Percentiles rank a stretch among this genome's conserved stretches.
Conservation (phyloP, 2,888 invertebrate species). For the Dryobotodes eremita region DNA sequence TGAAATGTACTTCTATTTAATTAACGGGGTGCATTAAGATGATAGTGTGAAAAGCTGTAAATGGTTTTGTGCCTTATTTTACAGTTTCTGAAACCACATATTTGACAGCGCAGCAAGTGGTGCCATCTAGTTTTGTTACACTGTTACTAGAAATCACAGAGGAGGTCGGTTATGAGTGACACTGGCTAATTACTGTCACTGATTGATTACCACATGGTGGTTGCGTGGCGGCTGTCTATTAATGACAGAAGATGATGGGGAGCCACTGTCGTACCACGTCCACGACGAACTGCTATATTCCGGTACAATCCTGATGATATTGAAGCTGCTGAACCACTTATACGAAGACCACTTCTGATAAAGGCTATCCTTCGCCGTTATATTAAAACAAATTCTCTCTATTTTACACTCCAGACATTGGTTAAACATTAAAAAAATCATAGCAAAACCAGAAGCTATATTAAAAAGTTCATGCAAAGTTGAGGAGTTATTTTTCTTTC, state of each 20-base stretch:
- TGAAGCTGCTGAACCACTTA: not conserved
- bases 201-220: not conserved
- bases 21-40: not conserved
- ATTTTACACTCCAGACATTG: not conserved
- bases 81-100: not conserved
- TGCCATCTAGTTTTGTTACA: not conserved
- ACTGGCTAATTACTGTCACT: not conserved
- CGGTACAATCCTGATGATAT: not conserved
- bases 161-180: not conserved
- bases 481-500: slow-evolving; percentile 31
- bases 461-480: slow-evolving; percentile 11
- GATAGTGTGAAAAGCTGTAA: too few species aligned
- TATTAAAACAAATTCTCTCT: not conserved
- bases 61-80: not conserved
- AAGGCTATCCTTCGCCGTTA: not conserved
- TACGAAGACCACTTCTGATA: not conserved
- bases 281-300: not conserved
- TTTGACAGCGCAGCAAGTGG: not conserved
- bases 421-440: not conserved
- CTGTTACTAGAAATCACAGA: not conserved
- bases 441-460: not conserved
- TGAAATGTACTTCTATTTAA: slow-evolving; percentile 3
- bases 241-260: not conserved
- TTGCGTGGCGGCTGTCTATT: not conserved
- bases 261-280: not conserved